Evolutionary conservation across 2,888 invertebrate species (phyloP).

Genomic region (Drosophila lutescens): DNA sequence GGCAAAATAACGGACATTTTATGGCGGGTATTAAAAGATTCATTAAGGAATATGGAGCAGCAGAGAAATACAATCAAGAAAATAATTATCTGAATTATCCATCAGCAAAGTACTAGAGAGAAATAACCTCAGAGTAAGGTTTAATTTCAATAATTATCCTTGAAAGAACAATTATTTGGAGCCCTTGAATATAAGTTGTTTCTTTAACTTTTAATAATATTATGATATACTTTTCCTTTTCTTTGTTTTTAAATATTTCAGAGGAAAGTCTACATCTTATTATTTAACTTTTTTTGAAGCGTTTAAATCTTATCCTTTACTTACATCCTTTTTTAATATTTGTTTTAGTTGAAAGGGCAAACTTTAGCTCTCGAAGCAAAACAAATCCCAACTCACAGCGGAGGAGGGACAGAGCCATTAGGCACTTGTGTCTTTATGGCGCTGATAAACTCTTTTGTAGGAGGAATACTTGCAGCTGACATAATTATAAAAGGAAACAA

Average conservation of each 20-base stretch:
- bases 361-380: slow-evolving; percentile 8
- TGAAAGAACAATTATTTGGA: no score
- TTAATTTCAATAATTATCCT: no score
- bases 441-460: slow-evolving; percentile 69
- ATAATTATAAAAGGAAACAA: slow-evolving; percentile 79
- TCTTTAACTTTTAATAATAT: neutral
- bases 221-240: no score
- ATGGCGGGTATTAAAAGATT: slow-evolving; percentile 37
- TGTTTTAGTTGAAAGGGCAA: slow-evolving; percentile 6
- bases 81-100: slow-evolving; percentile 20
- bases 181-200: no score
- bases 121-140: neutral
- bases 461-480: slow-evolving; percentile 78
- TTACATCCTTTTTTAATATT: neutral
- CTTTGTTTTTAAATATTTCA: neutral
- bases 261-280: neutral
- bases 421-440: slow-evolving; percentile 48
- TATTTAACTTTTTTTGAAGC: neutral
- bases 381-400: slow-evolving; percentile 20
- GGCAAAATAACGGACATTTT: slow-evolving; percentile 28
- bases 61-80: slow-evolving; percentile 5
- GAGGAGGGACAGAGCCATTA: slow-evolving; percentile 14
- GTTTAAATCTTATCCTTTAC: no score
- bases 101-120: neutral
- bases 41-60: slow-evolving; percentile 27